Percentiles rank a stretch among this genome's conserved stretches.
phyloP scores from a whole-genome alignment of 2,888 invertebrate genomes.

The Drymonia ruficornis region DNA sequence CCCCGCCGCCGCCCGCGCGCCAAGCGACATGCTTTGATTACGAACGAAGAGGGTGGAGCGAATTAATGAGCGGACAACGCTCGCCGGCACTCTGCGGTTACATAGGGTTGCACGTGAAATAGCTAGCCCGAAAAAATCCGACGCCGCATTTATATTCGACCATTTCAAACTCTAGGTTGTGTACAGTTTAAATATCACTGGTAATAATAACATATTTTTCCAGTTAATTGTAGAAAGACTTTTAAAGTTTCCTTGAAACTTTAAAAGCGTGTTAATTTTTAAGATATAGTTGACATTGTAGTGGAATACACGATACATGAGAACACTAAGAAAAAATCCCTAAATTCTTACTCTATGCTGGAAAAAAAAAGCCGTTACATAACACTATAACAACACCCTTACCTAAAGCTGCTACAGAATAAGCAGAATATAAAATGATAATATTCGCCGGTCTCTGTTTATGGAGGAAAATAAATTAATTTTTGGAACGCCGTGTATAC shows the following conservation, averaged over 20 bases:
- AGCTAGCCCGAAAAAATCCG: conserved; percentile 1
- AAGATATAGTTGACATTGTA: too few relatives aligned
- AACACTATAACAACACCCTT: background rate
- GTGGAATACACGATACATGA: too few relatives aligned
- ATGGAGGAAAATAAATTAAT: conserved; percentile 44
- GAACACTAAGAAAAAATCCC: too few relatives aligned
- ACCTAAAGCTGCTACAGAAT: conserved; percentile 14
- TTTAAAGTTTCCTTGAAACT: too few relatives aligned
- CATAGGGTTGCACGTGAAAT: background rate
- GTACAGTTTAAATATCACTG: too few relatives aligned
- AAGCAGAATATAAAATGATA: conserved; percentile 34
- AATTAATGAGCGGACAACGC: conserved; percentile 32
- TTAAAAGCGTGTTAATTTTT: too few relatives aligned
- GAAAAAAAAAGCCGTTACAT: background rate
- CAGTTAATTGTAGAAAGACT: too few relatives aligned
- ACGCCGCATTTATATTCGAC: conserved; percentile 4
- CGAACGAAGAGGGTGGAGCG: conserved; percentile 33
- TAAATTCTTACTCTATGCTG: too few relatives aligned
- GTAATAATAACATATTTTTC: too few relatives aligned
- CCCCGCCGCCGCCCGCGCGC: conserved; percentile 8
- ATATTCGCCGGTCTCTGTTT: conserved; percentile 39
- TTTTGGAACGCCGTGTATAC: conserved; percentile 38
- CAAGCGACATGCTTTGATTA: conserved; percentile 45
- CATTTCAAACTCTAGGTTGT: background rate
- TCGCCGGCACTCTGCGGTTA: conserved; percentile 22